A percentile compares a stretch with the other conserved stretches of the same genome.
phyloP scores from a whole-genome alignment of 2,797 vertebrate genomes.

The Carduelis carduelis region DNA sequence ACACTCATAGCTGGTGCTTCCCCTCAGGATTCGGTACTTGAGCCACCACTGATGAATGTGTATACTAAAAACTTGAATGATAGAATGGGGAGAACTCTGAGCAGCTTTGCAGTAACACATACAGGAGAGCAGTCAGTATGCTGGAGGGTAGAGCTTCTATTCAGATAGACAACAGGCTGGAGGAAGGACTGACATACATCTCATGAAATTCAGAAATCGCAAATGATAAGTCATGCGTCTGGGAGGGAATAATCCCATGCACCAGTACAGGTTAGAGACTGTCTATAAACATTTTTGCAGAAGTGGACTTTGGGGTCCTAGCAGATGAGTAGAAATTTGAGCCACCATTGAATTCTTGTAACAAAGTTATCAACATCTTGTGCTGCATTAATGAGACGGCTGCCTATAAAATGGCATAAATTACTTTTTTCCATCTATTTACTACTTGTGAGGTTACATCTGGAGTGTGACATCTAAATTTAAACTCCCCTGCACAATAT shows the following conservation, averaged over 20 bases:
- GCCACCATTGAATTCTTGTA: background rate
- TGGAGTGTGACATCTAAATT: background rate
- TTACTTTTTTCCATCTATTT: background rate
- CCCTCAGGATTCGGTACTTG: background rate
- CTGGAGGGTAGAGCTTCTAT: background rate
- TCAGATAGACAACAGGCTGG: background rate
- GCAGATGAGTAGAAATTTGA: background rate
- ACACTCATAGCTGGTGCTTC: background rate
- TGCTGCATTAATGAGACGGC: background rate
- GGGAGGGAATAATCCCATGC: background rate
- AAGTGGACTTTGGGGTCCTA: background rate
- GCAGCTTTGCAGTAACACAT: background rate
- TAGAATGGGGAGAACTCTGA: background rate
- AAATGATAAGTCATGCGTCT: background rate
- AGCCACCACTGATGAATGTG: background rate
- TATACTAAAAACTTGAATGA: background rate
- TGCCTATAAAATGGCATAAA: background rate
- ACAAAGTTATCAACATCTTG: background rate
- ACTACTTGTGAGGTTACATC: background rate
- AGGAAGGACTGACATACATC: background rate
- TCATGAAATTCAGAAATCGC: background rate
- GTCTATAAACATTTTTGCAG: background rate
- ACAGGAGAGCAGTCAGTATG: rapidly evolving
- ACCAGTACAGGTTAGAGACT: background rate
- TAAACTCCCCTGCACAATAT: background rate